Conservation (phyloP, 2,797 vertebrate genomes). For the Silurus lanzhouensis region DNA sequence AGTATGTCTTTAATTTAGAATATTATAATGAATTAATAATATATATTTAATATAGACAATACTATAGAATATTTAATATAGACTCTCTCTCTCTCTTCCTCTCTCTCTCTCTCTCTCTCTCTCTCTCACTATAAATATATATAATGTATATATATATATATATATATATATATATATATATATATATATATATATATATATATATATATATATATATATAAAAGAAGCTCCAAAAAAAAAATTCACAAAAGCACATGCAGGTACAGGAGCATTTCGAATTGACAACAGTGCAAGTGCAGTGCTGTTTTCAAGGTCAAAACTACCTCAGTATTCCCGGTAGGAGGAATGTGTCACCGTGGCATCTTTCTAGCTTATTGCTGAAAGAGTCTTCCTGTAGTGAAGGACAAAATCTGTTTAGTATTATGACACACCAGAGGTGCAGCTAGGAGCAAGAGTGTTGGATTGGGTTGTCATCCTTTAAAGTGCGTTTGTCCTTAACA, state of each 20-base stretch:
- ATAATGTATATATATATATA: too few relatives aligned
- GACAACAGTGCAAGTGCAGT: not conserved
- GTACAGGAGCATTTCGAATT: not conserved
- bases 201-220: too few relatives aligned
- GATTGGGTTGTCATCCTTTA: not conserved
- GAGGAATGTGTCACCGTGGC: not conserved
- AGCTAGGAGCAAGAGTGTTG: not conserved
- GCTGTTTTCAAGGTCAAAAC: not conserved
- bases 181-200: too few relatives aligned
- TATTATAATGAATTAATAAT: too few relatives aligned
- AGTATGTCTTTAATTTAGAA: too few relatives aligned
- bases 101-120: too few relatives aligned
- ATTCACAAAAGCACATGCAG: not conserved
- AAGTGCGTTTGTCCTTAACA: not conserved
- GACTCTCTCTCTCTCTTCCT: too few relatives aligned
- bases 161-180: too few relatives aligned
- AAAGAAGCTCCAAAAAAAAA: not conserved
- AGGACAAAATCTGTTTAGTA: not conserved
- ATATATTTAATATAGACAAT: too few relatives aligned
- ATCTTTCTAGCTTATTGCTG: not conserved
- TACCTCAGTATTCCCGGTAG: not conserved
- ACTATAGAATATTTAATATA: too few relatives aligned
- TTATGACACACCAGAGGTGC: not conserved
- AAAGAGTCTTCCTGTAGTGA: slow-evolving; percentile 1
- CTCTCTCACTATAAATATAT: too few relatives aligned